A percentile compares a stretch with the other conserved stretches of the same genome.
Evolutionary conservation across 2,797 vertebrate genomes (phyloP).

Genomic region (Graptemys geographica): DNA sequence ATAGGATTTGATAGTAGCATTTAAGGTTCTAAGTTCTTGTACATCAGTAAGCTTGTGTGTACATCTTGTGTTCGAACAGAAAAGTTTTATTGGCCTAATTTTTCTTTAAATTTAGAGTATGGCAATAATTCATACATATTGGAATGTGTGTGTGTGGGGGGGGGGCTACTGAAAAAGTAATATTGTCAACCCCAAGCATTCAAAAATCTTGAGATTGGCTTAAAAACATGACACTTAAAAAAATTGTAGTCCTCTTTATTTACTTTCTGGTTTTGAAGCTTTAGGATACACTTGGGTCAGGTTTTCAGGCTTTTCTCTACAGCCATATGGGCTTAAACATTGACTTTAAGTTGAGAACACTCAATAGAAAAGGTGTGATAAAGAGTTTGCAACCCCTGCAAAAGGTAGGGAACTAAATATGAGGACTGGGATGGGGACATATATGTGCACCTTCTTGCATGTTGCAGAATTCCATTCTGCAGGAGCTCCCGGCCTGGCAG

Average conservation of each 20-base stretch:
- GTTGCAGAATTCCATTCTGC: background rate
- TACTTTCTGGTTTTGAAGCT: background rate
- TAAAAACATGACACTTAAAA: background rate
- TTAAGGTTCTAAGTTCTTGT: background rate
- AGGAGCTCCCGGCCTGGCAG: background rate
- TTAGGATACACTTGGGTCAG: background rate
- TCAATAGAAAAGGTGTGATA: background rate
- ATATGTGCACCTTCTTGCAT: background rate
- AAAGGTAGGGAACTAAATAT: background rate
- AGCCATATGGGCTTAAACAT: background rate
- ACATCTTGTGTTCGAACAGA: background rate
- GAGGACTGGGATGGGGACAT: background rate
- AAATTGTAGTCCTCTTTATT: background rate
- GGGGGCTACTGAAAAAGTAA: background rate
- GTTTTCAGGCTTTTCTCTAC: background rate
- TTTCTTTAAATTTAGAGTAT: background rate
- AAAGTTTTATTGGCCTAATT: accelerated
- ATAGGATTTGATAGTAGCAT: background rate
- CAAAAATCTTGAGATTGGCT: background rate
- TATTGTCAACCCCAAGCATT: background rate
- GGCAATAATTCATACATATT: background rate
- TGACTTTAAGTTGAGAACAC: background rate
- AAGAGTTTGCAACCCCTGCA: background rate
- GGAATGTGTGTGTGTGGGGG: background rate
- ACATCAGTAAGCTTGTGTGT: background rate